These are phyloP conservation scores for Festucalex cinctus DNA, from an alignment of 2,113 vertebrate species.

Conservation along the genomic window DNA sequence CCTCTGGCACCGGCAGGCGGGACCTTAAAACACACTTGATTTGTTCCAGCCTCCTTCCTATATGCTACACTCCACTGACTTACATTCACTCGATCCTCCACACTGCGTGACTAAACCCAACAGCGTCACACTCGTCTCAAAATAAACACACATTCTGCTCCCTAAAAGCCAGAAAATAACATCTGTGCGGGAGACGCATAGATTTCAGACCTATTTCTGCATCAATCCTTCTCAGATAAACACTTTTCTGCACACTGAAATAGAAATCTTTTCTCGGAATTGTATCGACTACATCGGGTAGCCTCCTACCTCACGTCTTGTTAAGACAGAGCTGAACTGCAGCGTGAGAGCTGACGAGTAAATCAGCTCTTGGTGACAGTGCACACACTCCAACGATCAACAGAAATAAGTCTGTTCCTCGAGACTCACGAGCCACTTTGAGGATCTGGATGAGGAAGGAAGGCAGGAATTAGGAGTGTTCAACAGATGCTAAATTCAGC, in stretches of 20 bases:
- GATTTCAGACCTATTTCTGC: slow-evolving; percentile 15
- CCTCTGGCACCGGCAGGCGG: slow-evolving; percentile 29
- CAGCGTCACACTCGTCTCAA: slow-evolving; percentile 22
- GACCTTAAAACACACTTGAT: slow-evolving; percentile 20
- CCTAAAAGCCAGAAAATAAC: slow-evolving; percentile 17
- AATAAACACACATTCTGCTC: slow-evolving; percentile 35
- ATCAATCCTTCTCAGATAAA: slow-evolving; percentile 11
- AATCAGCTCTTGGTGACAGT: slow-evolving; percentile 28
- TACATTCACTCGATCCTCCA: slow-evolving; percentile 34
- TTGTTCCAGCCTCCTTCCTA: slow-evolving; percentile 4
- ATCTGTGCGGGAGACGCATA: not conserved
- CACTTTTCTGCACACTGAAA: slow-evolving; percentile 24
- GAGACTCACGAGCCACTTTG: slow-evolving; percentile 37
- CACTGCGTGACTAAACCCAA: slow-evolving; percentile 26
- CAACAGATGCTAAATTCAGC: not conserved
- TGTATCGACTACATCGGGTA: not conserved
- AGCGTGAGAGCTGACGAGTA: slow-evolving; percentile 13
- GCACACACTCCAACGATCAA: slow-evolving; percentile 47
- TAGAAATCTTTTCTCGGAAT: slow-evolving; percentile 8
- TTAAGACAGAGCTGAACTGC: not conserved
- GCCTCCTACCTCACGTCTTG: not conserved
- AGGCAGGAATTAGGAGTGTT: slow-evolving; percentile 1
- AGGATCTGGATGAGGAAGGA: slow-evolving; percentile 20
- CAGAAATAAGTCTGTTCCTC: slow-evolving; percentile 35
- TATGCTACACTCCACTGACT: slow-evolving; percentile 25